These are phyloP conservation scores for Caenorhabditis inopinata DNA, from an alignment of 1,140 invertebrate genomes.

Conservation along the genomic window DNA sequence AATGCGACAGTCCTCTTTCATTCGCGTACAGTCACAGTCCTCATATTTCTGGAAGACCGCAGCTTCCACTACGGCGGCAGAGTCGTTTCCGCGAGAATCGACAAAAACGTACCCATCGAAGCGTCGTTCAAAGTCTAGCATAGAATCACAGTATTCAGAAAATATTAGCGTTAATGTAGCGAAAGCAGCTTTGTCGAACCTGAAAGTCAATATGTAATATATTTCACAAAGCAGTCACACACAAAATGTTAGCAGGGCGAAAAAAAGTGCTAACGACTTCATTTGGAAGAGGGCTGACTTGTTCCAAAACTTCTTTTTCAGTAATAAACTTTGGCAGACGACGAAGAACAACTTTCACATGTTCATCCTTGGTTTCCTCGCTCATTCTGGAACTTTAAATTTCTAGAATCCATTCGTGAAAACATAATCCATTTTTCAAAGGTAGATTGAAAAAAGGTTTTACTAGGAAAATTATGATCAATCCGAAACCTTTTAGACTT, in stretches of 20 bases:
- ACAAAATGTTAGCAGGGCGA: not conserved
- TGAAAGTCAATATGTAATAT: not conserved
- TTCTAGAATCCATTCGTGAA: not conserved
- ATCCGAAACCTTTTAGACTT: too few species aligned
- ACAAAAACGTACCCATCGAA: conserved; percentile 15
- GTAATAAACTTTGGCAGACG: conserved; percentile 2
- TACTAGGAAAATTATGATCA: too few species aligned
- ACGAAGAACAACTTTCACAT: not conserved
- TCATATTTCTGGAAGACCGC: not conserved
- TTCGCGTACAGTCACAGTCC: not conserved
- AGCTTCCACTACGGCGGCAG: not conserved
- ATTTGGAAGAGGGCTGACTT: not conserved
- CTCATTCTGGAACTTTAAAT: not conserved
- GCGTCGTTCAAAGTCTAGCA: conserved; percentile 6
- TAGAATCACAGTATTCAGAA: conserved; percentile 2
- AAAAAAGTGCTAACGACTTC: not conserved
- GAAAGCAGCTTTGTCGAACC: not conserved
- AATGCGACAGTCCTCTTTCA: not conserved
- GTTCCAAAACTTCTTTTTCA: not conserved
- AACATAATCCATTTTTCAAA: too few species aligned
- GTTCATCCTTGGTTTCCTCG: not conserved
- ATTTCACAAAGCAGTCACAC: not conserved
- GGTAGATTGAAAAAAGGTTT: too few species aligned
- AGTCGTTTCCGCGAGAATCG: conserved; percentile 8
- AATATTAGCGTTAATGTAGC: not conserved